Percentiles rank a stretch among this genome's conserved stretches.
Evolutionary conservation across 2,113 vertebrate genomes (phyloP).

Genomic region (Chlorodrepanis virens): DNA sequence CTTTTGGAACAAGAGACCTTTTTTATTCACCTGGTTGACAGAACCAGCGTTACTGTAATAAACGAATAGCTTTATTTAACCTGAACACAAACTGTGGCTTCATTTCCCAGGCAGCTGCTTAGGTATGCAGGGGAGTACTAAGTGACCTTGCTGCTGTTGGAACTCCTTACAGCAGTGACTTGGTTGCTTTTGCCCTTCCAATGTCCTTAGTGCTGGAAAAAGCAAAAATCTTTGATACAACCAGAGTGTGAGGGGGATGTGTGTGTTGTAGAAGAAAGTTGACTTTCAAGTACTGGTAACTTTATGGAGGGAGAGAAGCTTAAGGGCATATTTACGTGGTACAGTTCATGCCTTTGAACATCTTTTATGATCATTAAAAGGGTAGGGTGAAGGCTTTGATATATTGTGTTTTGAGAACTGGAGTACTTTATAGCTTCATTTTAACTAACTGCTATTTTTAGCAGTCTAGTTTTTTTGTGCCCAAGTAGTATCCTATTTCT

Average conservation of each 20-base stretch:
- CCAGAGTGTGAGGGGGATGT: fast-evolving
- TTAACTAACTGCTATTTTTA: conserved; percentile 2
- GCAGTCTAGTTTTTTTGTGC: neutral
- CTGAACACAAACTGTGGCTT: neutral
- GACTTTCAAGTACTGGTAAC: neutral
- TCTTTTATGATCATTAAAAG: neutral
- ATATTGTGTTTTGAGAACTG: neutral
- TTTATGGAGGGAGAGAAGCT: neutral
- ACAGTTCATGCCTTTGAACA: conserved; percentile 14
- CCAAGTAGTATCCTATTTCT: neutral
- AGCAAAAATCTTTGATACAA: neutral
- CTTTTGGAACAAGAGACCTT: neutral
- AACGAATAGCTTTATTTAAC: neutral
- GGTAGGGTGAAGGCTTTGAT: neutral
- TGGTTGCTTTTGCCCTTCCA: neutral
- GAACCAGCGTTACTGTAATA: neutral
- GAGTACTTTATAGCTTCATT: neutral
- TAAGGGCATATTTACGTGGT: neutral
- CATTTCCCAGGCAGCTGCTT: neutral
- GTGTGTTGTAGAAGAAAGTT: neutral
- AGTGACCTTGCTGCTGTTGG: neutral
- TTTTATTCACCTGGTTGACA: neutral
- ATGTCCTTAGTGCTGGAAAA: neutral
- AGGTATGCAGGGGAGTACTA: neutral
- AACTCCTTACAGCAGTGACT: neutral